These are phyloP conservation scores for Anas platyrhynchos DNA, from an alignment of 2,113 vertebrate species.

Conservation along the genomic window DNA sequence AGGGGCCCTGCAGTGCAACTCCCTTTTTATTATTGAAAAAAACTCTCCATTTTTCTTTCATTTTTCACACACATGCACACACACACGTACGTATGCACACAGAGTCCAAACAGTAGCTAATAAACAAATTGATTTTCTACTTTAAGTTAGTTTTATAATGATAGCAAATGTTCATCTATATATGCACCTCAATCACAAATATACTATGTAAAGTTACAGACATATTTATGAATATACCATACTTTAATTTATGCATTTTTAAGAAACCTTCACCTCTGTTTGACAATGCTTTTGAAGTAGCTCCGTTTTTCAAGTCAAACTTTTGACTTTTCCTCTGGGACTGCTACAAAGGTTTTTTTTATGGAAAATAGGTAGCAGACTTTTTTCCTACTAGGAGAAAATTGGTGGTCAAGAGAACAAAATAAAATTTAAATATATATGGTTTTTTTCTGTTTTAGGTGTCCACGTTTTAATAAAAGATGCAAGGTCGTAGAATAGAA, in stretches of 20 bases:
- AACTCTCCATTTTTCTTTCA: constrained; percentile 80
- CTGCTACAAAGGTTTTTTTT: constrained; percentile 74
- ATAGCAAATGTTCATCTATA: neutral
- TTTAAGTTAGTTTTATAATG: neutral
- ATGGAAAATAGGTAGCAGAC: constrained; percentile 62
- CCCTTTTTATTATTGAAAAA: constrained; percentile 92
- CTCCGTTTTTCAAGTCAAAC: constrained; percentile 80
- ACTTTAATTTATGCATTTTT: constrained; percentile 69
- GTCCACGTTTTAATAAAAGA: neutral
- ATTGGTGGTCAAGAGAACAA: constrained; percentile 45
- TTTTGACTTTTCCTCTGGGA: constrained; percentile 78
- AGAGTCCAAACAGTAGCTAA: constrained; percentile 54
- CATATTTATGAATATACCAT: constrained; percentile 39
- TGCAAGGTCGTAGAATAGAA: neutral
- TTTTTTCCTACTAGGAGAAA: constrained; percentile 13
- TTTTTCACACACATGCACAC: constrained; percentile 29
- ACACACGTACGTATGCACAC: neutral
- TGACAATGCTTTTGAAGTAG: constrained; percentile 83
- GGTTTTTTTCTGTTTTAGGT: neutral
- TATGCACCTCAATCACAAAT: neutral
- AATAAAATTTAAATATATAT: neutral
- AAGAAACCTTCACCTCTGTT: constrained; percentile 67
- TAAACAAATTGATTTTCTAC: constrained; percentile 70
- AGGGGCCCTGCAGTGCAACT: constrained; percentile 88
- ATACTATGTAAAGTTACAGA: neutral